These are phyloP conservation scores for Rhizomys pruinosus DNA, from an alignment of 2,113 vertebrate species.

Conservation along the genomic window DNA sequence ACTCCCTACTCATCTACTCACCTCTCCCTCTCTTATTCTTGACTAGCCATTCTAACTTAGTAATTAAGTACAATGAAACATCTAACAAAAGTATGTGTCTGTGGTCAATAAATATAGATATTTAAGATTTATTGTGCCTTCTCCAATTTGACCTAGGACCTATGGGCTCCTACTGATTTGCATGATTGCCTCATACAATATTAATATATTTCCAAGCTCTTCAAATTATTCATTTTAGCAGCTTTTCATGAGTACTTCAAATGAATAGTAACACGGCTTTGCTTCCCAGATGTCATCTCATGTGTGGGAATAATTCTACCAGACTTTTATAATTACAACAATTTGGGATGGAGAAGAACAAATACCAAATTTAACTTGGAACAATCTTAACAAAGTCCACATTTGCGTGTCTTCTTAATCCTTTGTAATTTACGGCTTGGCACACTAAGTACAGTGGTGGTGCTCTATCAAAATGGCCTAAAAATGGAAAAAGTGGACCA, in stretches of 20 bases:
- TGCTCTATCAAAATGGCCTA: neutral
- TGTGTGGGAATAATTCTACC: constrained; percentile 52
- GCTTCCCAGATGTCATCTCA: constrained; percentile 61
- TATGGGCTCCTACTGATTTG: neutral
- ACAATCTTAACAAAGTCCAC: constrained; percentile 32
- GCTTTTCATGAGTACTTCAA: constrained; percentile 38
- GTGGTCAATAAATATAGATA: neutral
- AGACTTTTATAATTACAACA: constrained; percentile 49
- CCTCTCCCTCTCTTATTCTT: neutral
- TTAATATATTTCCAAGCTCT: constrained; percentile 31
- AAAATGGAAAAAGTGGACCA: neutral
- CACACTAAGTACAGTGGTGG: neutral
- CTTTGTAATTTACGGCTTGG: constrained; percentile 24
- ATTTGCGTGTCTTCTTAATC: constrained; percentile 38
- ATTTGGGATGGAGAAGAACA: constrained; percentile 50
- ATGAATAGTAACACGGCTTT: constrained; percentile 23
- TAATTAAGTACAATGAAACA: neutral
- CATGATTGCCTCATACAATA: constrained; percentile 1
- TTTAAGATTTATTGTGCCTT: constrained; percentile 38
- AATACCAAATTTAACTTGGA: constrained; percentile 32
- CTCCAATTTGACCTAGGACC: constrained; percentile 18
- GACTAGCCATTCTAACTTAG: neutral
- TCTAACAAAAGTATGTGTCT: neutral
- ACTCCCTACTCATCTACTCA: too few species aligned
- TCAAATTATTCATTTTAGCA: constrained; percentile 58